Percentiles rank a stretch among this genome's conserved stretches.
Conservation (phyloP, 2,113 vertebrate species). For the Ptyas mucosa region DNA sequence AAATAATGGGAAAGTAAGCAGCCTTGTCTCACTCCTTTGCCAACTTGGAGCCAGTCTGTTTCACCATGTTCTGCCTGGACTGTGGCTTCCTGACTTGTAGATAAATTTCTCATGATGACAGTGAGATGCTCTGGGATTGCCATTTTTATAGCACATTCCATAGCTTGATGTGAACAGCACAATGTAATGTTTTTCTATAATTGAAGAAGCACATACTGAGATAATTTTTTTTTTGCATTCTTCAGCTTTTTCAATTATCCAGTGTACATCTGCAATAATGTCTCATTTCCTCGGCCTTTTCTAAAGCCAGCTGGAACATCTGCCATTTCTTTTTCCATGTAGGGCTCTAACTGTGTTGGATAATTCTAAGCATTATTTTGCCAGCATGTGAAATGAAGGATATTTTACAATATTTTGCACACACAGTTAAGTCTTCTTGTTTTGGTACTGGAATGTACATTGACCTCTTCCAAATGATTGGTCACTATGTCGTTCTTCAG, state of each 20-base stretch:
- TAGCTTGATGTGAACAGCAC: not conserved
- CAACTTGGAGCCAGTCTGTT: not conserved
- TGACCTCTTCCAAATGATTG: not conserved
- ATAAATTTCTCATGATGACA: not conserved
- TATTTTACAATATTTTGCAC: not conserved
- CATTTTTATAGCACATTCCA: not conserved
- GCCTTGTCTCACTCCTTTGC: not conserved
- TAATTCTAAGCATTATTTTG: not conserved
- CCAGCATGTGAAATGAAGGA: not conserved
- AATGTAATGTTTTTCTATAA: not conserved
- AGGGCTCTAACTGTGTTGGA: not conserved
- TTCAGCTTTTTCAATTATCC: not conserved
- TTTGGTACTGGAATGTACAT: not conserved
- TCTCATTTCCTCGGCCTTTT: not conserved
- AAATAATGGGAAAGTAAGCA: not conserved
- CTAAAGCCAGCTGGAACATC: not conserved
- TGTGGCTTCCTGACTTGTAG: not conserved
- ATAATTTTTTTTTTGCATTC: not conserved
- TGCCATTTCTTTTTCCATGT: not conserved
- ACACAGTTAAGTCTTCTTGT: not conserved
- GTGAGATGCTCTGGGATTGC: not conserved
- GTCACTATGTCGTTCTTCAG: not conserved
- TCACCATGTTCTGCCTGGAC: too few relatives aligned
- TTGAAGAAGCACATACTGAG: not conserved
- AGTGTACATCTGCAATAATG: not conserved